phyloP scores from a whole-genome alignment of 2,888 invertebrate species.

The Cataglyphis rosenhaueri region DNA sequence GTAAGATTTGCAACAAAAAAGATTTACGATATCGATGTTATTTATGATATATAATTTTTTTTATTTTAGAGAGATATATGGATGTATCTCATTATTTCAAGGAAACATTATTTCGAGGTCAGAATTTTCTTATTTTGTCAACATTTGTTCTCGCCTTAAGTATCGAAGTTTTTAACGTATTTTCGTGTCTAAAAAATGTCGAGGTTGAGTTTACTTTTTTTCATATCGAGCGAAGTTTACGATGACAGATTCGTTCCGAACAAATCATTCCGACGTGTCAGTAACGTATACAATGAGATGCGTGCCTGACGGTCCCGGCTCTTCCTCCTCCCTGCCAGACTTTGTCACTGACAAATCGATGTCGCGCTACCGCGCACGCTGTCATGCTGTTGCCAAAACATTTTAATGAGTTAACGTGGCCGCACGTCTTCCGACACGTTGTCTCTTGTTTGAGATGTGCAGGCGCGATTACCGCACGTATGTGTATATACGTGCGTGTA shows the following conservation, averaged over 20 bases:
- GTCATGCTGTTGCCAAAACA: constrained; percentile 79
- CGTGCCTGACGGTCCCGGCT: constrained; percentile 30
- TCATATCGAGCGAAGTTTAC: neutral
- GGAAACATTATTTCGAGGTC: neutral
- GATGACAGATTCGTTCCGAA: constrained; percentile 57
- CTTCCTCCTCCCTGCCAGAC: constrained; percentile 47
- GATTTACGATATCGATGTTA: neutral
- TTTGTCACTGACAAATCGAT: constrained; percentile 79
- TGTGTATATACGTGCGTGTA: neutral
- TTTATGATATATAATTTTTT: neutral
- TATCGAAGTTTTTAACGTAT: neutral
- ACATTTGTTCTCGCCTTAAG: neutral
- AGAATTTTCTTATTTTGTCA: neutral
- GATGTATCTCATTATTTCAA: neutral
- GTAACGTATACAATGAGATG: constrained; percentile 65
- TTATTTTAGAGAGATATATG: neutral
- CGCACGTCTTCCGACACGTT: constrained; percentile 34
- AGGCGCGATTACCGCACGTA: constrained; percentile 37
- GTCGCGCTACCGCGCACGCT: constrained; percentile 70
- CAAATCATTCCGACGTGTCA: constrained; percentile 67
- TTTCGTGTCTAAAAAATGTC: neutral
- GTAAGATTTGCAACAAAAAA: neutral
- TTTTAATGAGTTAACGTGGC: constrained; percentile 63
- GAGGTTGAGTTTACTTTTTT: neutral
- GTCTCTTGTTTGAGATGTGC: constrained; percentile 24